These are phyloP conservation scores for Cheracebus regulus DNA, from an alignment of 2,797 vertebrate species.

Conservation along the genomic window DNA sequence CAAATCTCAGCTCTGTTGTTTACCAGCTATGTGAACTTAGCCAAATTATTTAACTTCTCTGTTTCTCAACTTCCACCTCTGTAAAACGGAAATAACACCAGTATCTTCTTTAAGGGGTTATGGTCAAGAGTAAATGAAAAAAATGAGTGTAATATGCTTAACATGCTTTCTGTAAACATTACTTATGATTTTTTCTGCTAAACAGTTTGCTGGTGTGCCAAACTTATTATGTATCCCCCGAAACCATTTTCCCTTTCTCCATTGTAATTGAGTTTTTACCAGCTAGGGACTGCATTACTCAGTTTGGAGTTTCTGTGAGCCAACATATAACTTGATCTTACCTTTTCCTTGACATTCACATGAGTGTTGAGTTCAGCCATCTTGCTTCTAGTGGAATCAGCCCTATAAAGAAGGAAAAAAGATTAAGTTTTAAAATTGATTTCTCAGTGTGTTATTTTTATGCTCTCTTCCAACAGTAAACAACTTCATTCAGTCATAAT, in stretches of 20 bases:
- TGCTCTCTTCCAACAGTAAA: constrained; percentile 24
- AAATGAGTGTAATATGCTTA: background rate
- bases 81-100: background rate
- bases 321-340: constrained; percentile 69
- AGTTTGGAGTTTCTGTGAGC: background rate
- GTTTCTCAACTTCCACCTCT: background rate
- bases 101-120: background rate
- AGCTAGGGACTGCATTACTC: background rate
- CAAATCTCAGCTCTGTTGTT: background rate
- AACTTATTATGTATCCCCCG: background rate
- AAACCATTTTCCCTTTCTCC: background rate
- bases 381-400: constrained; percentile 68
- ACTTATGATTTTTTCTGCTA: background rate
- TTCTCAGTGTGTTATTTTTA: constrained; percentile 40
- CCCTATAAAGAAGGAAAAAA: constrained; percentile 68
- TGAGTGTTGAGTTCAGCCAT: constrained; percentile 87
- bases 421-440: constrained; percentile 52
- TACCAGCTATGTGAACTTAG: background rate
- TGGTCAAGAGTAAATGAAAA: constrained; percentile 1
- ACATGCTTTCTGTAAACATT: background rate
- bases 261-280: background rate
- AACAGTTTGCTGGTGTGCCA: background rate
- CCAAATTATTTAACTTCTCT: background rate
- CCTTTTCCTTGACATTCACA: constrained; percentile 89
- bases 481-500: constrained; percentile 40